These are phyloP conservation scores for Zonotrichia leucophrys DNA, from an alignment of 2,113 vertebrate genomes.

Conservation along the genomic window DNA sequence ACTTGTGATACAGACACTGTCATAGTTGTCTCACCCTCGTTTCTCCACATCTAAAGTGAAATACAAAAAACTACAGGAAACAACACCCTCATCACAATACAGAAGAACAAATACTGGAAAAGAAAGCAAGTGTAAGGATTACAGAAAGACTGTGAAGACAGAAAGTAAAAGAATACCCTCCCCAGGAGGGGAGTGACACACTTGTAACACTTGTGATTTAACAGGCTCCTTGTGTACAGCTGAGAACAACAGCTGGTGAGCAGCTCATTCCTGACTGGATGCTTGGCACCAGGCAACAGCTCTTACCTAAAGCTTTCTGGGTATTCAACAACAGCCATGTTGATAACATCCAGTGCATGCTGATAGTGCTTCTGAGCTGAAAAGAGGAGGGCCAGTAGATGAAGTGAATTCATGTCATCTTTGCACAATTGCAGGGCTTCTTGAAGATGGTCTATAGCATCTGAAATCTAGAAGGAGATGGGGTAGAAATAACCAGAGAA, in stretches of 20 bases:
- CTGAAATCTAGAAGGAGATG: constrained; percentile 80
- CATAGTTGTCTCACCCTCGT: neutral
- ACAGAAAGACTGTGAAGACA: neutral
- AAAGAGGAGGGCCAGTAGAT: constrained; percentile 91
- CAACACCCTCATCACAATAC: neutral
- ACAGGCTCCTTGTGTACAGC: neutral
- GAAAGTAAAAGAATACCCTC: neutral
- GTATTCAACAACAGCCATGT: constrained; percentile 88
- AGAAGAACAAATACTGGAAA: neutral
- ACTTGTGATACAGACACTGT: neutral
- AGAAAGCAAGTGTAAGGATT: neutral
- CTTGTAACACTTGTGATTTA: neutral
- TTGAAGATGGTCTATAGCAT: constrained; percentile 89
- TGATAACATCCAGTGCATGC: constrained; percentile 87
- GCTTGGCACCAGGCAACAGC: neutral
- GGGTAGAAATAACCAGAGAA: neutral
- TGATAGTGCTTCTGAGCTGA: constrained; percentile 95
- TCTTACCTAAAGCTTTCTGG: constrained; percentile 94
- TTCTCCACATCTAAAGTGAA: neutral
- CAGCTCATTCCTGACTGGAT: neutral
- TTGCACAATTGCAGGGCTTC: constrained; percentile 79
- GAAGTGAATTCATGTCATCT: constrained; percentile 89
- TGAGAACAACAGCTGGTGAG: neutral
- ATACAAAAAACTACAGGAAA: neutral
- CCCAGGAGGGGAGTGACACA: neutral